phyloP scores from a whole-genome alignment of 1,140 invertebrate genomes.

The Calliopsis andreniformis region DNA sequence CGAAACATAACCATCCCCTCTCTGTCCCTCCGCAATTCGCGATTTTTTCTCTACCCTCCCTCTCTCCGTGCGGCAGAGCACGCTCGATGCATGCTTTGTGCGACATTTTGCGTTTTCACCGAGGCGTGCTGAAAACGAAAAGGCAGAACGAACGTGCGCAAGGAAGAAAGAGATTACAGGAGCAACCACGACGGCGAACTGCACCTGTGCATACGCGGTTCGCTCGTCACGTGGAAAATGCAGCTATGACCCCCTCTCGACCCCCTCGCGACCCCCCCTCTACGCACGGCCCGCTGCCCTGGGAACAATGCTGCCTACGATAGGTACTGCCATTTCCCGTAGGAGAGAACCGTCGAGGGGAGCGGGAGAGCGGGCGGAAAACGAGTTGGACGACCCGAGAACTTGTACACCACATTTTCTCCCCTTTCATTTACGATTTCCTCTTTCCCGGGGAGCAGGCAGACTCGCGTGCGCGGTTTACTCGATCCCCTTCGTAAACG shows the following conservation, averaged over 20 bases:
- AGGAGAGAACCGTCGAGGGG: slow-evolving; percentile 14
- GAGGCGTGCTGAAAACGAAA: slow-evolving; percentile 53
- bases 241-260: too few relatives aligned
- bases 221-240: slow-evolving; percentile 55
- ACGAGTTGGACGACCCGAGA: slow-evolving; percentile 49
- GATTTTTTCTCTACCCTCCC: neutral
- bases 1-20: slow-evolving; percentile 10
- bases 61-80: neutral
- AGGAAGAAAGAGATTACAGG: slow-evolving; percentile 46
- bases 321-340: slow-evolving; percentile 52
- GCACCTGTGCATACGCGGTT: slow-evolving; percentile 40
- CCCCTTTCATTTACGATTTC: slow-evolving; percentile 47
- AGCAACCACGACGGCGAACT: slow-evolving; percentile 14
- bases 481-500: neutral
- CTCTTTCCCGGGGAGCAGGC: slow-evolving; percentile 31
- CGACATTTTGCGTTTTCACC: slow-evolving; percentile 65
- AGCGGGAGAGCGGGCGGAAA: slow-evolving; percentile 9
- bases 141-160: slow-evolving; percentile 36
- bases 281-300: slow-evolving; percentile 6
- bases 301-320: slow-evolving; percentile 50
- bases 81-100: slow-evolving; percentile 54
- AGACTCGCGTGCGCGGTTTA: neutral
- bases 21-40: neutral
- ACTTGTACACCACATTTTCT: slow-evolving; percentile 49
- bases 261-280: too few relatives aligned